Percentiles rank a stretch among this genome's conserved stretches.
phyloP scores from a whole-genome alignment of 2,888 invertebrate species.

The Lottia gigantea region DNA sequence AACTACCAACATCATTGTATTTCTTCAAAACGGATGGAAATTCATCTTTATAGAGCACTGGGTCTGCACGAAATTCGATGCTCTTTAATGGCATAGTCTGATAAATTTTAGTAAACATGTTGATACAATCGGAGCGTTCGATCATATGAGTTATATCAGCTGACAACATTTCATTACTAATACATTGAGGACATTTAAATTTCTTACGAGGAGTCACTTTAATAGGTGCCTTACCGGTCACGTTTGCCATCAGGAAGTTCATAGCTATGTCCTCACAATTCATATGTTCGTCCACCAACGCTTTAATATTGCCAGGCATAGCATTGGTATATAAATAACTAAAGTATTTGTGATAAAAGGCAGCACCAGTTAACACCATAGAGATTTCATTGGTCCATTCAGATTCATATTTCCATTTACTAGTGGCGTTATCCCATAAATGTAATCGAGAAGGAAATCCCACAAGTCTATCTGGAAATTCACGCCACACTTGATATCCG shows the following conservation, averaged over 20 bases:
- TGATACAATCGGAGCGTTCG: slow-evolving; percentile 90
- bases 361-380: slow-evolving; percentile 95
- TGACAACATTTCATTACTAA: slow-evolving; percentile 92
- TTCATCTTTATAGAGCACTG: slow-evolving; percentile 80
- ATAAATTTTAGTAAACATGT: slow-evolving; percentile 81
- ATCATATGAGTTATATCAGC: slow-evolving; percentile 91
- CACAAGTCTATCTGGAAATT: slow-evolving; percentile 95
- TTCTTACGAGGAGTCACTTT: slow-evolving; percentile 92
- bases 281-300: slow-evolving; percentile 95
- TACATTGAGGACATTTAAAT: slow-evolving; percentile 96
- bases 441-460: slow-evolving; percentile 96
- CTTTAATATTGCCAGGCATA: slow-evolving; percentile 85
- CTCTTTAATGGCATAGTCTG: slow-evolving; percentile 87
- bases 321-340: slow-evolving; percentile 90
- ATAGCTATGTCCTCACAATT: slow-evolving; percentile 98
- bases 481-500: slow-evolving; percentile 93
- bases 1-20: slow-evolving; percentile 86
- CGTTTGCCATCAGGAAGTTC: slow-evolving; percentile 94
- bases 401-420: slow-evolving; percentile 92
- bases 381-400: slow-evolving; percentile 95
- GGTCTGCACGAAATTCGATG: slow-evolving; percentile 94
- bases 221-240: slow-evolving; percentile 93
- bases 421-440: slow-evolving; percentile 89
- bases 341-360: slow-evolving; percentile 97
- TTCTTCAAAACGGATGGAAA: slow-evolving; percentile 83